Base-by-base conservation (phyloP, 2,797 vertebrate genomes). In the Adelosebastes latens region DNA sequence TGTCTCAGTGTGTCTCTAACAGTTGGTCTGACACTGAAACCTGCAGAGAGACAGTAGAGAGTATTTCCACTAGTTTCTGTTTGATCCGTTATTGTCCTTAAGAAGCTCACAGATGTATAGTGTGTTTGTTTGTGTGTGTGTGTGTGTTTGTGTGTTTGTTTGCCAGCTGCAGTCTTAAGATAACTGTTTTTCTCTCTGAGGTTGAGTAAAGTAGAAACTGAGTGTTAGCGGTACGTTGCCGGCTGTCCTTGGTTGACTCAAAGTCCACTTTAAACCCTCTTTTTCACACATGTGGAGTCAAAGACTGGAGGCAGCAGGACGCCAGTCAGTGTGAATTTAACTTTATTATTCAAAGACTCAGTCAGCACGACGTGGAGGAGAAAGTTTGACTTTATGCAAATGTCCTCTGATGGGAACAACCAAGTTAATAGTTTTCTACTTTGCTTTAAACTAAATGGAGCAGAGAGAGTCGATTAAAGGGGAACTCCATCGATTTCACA, bases 1-100 rank as follows among this genome's bases (percentile, higher is more conserved):
- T 25, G 42, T 77, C 71, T 77, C 72, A 63, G 71, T 72, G 72
- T 77, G 86, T 87, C 60, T 80, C 73, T 82, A 63, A 79, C 68
- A 31, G 82, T 79, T 18, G 62, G 46, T 69, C 29, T 70, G 79
- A 84, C 68, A 71, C 63, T 80, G 55, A 84, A 72, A 79, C 84
- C 90, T 88, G 82, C 78, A 68, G 80, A 70, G 75, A 79, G 24
- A 46, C 46, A 18, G 16, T 46, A 58, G 46, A 49, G 29, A 71
- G 10, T 25, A 2, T 75, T 81, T 81, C 29, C 53, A 25, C 59
- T 59, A 8, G 24, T 49, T 73, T 20, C 42, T 82, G 32, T 71
- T 87, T 79, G 42, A 61, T 62, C 66, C 22, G 12, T 65, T 68
- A 55, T 65, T 58, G 78, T 80, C 32, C 6, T 20, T 58, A 60